Evolutionary conservation across 37 sponge, comb jelly and placozoan species (phyloP).

Genomic region (Hormiphora californensis): DNA sequence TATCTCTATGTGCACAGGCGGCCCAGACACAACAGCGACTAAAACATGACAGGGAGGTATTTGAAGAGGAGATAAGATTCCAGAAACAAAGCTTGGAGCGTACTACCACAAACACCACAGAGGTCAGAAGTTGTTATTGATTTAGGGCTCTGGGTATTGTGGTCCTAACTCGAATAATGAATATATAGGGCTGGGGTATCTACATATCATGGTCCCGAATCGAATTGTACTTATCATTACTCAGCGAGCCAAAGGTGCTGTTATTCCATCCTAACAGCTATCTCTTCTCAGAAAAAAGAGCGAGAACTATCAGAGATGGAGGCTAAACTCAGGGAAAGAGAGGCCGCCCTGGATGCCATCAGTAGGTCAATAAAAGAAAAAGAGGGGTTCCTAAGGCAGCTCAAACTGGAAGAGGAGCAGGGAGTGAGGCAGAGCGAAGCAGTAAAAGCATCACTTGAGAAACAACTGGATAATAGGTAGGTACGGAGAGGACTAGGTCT

Average conservation of each 20-base stretch:
- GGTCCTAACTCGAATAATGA: too few relatives aligned
- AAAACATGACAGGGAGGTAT: slow-evolving; percentile 1
- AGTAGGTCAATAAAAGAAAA: not conserved
- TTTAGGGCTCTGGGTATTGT: too few relatives aligned
- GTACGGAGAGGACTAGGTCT: not conserved
- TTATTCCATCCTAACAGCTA: too few relatives aligned
- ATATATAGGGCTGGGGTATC: too few relatives aligned
- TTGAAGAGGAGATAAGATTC: slow-evolving; percentile 37
- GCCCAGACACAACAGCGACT: slow-evolving; percentile 22
- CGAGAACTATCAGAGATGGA: not conserved
- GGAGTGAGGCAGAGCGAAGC: not conserved
- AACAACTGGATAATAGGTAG: slow-evolving; percentile 6
- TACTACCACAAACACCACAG: too few relatives aligned
- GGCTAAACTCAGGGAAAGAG: not conserved
- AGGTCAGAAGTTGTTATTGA: too few relatives aligned
- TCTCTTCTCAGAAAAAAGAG: not conserved
- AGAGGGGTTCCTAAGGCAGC: not conserved
- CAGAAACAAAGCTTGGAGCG: slow-evolving; percentile 16
- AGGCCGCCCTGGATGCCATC: not conserved
- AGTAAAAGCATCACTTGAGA: not conserved
- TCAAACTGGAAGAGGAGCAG: slow-evolving; percentile 24
- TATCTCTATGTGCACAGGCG: too few relatives aligned
- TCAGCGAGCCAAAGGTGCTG: too few relatives aligned
- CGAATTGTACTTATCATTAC: too few relatives aligned
- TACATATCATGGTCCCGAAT: too few relatives aligned